Evolutionary conservation across 2,113 vertebrate genomes (phyloP).

Genomic region (Psittacus erithacus): DNA sequence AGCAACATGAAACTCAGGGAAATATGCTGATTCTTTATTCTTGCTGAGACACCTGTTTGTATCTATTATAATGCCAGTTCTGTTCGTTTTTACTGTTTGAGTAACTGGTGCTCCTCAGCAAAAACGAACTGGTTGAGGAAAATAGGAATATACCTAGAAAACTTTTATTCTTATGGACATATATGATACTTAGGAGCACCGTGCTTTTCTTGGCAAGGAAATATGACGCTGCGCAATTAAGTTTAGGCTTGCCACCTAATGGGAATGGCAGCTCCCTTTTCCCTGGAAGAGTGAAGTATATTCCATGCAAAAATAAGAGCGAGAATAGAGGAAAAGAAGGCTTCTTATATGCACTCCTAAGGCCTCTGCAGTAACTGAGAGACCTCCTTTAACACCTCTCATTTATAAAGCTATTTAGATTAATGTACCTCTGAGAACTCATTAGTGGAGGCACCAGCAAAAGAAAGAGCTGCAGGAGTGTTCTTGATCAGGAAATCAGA

Average conservation of each 20-base stretch:
- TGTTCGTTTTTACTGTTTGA: background rate
- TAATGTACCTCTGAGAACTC: constrained; percentile 35
- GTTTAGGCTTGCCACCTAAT: background rate
- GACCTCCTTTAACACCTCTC: background rate
- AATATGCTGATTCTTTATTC: background rate
- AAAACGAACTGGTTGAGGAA: background rate
- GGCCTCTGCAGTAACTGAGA: background rate
- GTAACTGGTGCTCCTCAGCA: background rate
- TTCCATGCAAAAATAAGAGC: background rate
- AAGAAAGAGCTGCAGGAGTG: background rate
- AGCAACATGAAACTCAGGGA: background rate
- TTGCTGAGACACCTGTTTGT: background rate
- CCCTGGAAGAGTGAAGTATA: background rate
- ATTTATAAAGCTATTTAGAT: constrained; percentile 19
- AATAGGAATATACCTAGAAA: background rate
- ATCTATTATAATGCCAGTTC: background rate
- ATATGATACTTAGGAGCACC: background rate
- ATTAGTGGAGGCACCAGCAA: background rate
- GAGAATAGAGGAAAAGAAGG: background rate
- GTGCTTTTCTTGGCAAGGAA: background rate
- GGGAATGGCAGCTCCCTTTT: background rate
- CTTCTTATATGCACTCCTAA: background rate
- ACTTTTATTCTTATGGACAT: background rate
- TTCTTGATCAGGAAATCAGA: background rate
- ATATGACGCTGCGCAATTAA: fast-evolving